Percentiles rank a stretch among this genome's conserved stretches.
Evolutionary conservation across 2,888 invertebrate species (phyloP).

Genomic region (Apamea anceps): DNA sequence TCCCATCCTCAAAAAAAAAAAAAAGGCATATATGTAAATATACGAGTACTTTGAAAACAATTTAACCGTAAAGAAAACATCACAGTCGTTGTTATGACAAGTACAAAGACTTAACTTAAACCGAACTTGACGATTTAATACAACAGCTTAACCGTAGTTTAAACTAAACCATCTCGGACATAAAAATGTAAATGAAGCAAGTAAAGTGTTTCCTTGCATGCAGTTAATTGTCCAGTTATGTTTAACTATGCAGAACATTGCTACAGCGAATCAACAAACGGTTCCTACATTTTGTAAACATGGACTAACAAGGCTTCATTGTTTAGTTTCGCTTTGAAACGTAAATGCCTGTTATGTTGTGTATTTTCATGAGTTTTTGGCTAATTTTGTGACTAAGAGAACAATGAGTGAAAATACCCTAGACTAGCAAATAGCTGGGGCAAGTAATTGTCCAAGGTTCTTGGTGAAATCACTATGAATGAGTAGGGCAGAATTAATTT

Average conservation of each 20-base stretch:
- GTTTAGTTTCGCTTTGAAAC: conserved; percentile 34
- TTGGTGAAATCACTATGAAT: not conserved
- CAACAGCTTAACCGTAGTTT: conserved; percentile 12
- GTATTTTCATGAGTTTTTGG: conserved; percentile 29
- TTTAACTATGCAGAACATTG: conserved; percentile 43
- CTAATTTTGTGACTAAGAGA: not conserved
- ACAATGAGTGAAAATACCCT: conserved; percentile 17
- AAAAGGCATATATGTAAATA: too few species aligned
- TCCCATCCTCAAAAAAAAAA: too few species aligned
- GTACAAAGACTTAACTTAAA: not conserved
- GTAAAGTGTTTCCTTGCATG: conserved; percentile 60
- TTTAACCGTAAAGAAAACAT: not conserved
- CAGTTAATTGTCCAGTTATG: conserved; percentile 50
- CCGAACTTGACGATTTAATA: not conserved
- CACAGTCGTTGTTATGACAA: not conserved
- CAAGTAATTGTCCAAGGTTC: not conserved
- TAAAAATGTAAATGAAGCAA: conserved; percentile 49
- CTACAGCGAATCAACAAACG: conserved; percentile 39
- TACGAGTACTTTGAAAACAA: not conserved
- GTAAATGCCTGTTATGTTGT: conserved; percentile 20
- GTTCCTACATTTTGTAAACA: conserved; percentile 41
- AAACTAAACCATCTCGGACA: conserved; percentile 35
- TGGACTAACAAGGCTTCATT: conserved; percentile 27
- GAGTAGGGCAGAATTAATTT: not conserved
- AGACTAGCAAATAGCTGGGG: not conserved